phyloP scores from a whole-genome alignment of 2,888 invertebrate species.

The Pollenia griseotomentosa region DNA sequence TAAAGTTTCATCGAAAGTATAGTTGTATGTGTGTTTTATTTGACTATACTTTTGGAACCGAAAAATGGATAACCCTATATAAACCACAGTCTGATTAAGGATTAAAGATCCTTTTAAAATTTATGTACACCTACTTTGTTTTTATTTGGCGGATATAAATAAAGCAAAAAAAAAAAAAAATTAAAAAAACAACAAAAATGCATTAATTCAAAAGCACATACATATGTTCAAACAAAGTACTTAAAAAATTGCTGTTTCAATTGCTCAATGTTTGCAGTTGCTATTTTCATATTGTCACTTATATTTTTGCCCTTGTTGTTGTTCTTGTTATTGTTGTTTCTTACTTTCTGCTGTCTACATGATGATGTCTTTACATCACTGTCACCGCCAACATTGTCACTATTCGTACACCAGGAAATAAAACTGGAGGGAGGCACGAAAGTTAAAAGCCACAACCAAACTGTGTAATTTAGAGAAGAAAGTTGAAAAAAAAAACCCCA shows the following conservation, averaged over 20 bases:
- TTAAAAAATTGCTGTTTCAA: slow-evolving; percentile 41
- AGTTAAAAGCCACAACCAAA: slow-evolving; percentile 68
- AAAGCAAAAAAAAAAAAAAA: not conserved
- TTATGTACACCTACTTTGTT: not conserved
- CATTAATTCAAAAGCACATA: slow-evolving; percentile 11
- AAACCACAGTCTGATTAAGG: too few relatives aligned
- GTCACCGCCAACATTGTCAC: slow-evolving; percentile 69
- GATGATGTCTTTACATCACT: slow-evolving; percentile 72
- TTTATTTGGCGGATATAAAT: slow-evolving; percentile 17
- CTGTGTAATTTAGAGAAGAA: slow-evolving; percentile 62
- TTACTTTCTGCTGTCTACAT: slow-evolving; percentile 48
- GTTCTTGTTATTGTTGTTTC: slow-evolving; percentile 8
- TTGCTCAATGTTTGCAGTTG: slow-evolving; percentile 13
- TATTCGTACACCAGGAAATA: slow-evolving; percentile 22
- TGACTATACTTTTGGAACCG: too few relatives aligned
- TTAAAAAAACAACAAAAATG: slow-evolving; percentile 39
- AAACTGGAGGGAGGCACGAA: slow-evolving; percentile 30
- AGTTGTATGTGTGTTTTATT: too few relatives aligned
- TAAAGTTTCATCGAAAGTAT: too few relatives aligned
- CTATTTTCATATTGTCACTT: slow-evolving; percentile 37
- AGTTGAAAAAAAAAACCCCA: slow-evolving; percentile 2
- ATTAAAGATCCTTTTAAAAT: not conserved
- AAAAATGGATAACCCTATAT: too few relatives aligned
- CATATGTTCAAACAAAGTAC: slow-evolving; percentile 40
- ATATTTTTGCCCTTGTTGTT: slow-evolving; percentile 40